Percentiles rank a stretch among this genome's conserved stretches.
Conservation (phyloP, 2,113 vertebrate species). For the Parotia lawesii region DNA sequence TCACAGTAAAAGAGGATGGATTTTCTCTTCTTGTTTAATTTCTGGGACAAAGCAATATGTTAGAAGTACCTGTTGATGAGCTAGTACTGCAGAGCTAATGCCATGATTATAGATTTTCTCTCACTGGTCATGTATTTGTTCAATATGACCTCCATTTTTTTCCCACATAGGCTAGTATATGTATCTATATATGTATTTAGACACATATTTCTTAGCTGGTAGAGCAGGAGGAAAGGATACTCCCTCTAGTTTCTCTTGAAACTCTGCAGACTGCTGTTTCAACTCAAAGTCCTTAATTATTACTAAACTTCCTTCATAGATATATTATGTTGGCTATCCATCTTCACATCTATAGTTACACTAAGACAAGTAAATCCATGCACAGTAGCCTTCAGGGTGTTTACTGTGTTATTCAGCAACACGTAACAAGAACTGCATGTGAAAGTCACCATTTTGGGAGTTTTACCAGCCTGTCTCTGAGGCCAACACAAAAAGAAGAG, state of each 20-base stretch:
- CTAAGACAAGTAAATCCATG: not conserved
- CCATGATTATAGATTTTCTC: not conserved
- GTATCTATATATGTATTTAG: not conserved
- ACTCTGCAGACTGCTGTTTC: not conserved
- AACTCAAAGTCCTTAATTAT: not conserved
- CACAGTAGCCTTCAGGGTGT: not conserved
- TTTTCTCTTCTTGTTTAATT: not conserved
- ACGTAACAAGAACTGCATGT: not conserved
- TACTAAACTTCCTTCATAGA: not conserved
- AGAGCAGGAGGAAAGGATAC: not conserved
- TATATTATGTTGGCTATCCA: not conserved
- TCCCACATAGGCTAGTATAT: not conserved
- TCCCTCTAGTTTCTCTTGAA: not conserved
- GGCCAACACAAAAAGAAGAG: not conserved
- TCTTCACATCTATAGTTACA: not conserved
- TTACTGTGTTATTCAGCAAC: not conserved
- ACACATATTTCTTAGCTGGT: not conserved
- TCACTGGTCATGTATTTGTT: not conserved
- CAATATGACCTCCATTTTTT: not conserved
- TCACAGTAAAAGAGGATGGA: not conserved
- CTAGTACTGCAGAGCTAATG: not conserved
- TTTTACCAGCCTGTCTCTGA: not conserved
- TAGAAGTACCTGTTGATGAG: not conserved
- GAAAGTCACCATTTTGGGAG: not conserved
- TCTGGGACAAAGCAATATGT: not conserved